These are phyloP conservation scores for Conomelus anceps DNA, from an alignment of 2,888 invertebrate species.

Conservation along the genomic window DNA sequence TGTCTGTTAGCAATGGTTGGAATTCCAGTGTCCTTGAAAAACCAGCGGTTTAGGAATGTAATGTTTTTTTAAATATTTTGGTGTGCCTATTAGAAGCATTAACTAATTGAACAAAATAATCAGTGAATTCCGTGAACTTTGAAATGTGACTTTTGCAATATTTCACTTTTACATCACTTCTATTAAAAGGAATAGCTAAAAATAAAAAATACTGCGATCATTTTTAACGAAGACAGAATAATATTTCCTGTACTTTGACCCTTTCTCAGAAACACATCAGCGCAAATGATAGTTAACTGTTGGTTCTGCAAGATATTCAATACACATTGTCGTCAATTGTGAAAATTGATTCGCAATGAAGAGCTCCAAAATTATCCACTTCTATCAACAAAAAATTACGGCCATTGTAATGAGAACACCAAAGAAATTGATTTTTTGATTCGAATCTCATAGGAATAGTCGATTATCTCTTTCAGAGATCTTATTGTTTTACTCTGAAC, in stretches of 20 bases:
- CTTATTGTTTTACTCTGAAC: neutral
- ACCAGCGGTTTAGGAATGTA: too few species aligned
- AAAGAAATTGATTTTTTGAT: neutral
- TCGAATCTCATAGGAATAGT: neutral
- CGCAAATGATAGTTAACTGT: neutral
- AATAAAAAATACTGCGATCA: neutral
- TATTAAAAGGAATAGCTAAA: neutral
- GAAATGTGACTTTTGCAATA: neutral
- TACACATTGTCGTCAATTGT: neutral
- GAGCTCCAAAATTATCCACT: neutral
- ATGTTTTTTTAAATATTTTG: too few species aligned
- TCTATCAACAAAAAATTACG: neutral
- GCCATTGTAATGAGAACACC: neutral
- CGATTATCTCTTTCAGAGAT: neutral
- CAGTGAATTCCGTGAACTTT: neutral
- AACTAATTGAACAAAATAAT: neutral
- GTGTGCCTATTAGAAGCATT: too few species aligned
- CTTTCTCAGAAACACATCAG: neutral
- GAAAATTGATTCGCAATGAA: neutral
- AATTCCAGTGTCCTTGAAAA: too few species aligned
- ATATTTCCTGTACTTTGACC: neutral
- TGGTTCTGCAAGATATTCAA: neutral
- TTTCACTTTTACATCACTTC: neutral
- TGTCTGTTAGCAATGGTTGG: too few species aligned
- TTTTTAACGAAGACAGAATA: neutral